These are phyloP conservation scores for Odobenus rosmarus DNA, from an alignment of 2,113 vertebrate species.

Conservation along the genomic window DNA sequence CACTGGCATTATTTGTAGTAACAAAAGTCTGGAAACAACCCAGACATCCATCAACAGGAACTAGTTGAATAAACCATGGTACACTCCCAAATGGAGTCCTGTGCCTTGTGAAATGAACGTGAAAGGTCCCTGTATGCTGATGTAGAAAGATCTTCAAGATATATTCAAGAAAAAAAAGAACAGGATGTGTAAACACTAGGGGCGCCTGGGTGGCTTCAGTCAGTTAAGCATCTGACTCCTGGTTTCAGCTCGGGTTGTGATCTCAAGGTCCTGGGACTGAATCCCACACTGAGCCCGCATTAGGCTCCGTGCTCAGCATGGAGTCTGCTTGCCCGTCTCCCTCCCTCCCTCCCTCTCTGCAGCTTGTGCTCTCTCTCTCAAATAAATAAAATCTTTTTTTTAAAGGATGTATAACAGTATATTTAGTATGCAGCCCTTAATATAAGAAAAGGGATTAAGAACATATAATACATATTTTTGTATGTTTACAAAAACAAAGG, in stretches of 20 bases:
- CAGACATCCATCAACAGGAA: neutral
- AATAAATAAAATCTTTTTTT: neutral
- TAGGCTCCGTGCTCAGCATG: neutral
- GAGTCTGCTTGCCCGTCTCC: neutral
- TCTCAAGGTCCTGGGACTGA: neutral
- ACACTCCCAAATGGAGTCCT: neutral
- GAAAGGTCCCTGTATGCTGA: neutral
- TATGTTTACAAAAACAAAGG: neutral
- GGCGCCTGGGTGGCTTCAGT: neutral
- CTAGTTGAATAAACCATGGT: neutral
- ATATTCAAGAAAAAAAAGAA: neutral
- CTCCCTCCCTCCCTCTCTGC: neutral
- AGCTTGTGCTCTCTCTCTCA: neutral
- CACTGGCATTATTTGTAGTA: neutral
- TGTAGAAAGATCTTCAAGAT: neutral
- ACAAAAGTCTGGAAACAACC: conserved; percentile 13
- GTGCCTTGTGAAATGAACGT: neutral
- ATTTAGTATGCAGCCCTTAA: neutral
- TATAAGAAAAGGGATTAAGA: neutral
- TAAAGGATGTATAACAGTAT: neutral
- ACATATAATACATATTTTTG: neutral
- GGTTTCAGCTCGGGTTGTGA: neutral
- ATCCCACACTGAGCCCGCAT: neutral
- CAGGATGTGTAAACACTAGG: neutral
- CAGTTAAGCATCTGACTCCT: neutral